Base-by-base conservation (phyloP, 2,888 invertebrate species). In the Alloplasta piceator region DNA sequence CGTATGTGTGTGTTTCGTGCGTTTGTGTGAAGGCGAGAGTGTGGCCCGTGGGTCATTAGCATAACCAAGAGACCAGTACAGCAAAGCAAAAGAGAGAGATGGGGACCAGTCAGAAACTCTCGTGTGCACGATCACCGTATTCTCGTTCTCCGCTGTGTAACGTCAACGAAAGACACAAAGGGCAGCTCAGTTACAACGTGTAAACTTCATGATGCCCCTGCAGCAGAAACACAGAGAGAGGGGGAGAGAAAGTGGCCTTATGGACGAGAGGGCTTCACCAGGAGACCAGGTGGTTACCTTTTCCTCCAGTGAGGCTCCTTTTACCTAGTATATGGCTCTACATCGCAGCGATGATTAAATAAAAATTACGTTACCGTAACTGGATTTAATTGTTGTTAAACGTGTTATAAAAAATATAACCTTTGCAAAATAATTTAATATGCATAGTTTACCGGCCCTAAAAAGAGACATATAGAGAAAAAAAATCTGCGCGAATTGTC, bases 1-100 rank as follows among this genome's bases (percentile, higher is more conserved):
- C 55, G 16, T 9, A 16, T 12, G 58, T 41, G 55, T 46, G 36
- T 58, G 38, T 46, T 16, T 48, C 41, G 48, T 38, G 61, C 26
- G 61, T 55, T 38, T 16, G 12, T 39, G 76, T 80, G 78, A 72
- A 83, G 81, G 72, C 43, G 72, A 74, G 74, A 78, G 52, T 64
- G 60, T 66, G 46, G 70, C 70, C 64, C 70, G 78, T 81, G 79
- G 83, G 86, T 87, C 86, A 90, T 90, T 90, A 90, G 89, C 90
- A 90, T 90, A 90, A 89, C 86, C 87, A 82, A 86, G 86, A 84
- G 83, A 74, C 82, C 83, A 83, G 55, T 26, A 76, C 63, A 68
- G 64, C 14, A 73, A 76, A 63, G 82, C 80, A 76, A 77, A 55
- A 58, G 39, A 38, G 67, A 55, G 43, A 58, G 56, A 26, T 7